A percentile compares a stretch with the other conserved stretches of the same genome.
Conservation (phyloP, 1,140 invertebrate species). For the Carcinoscorpius rotundicauda region DNA sequence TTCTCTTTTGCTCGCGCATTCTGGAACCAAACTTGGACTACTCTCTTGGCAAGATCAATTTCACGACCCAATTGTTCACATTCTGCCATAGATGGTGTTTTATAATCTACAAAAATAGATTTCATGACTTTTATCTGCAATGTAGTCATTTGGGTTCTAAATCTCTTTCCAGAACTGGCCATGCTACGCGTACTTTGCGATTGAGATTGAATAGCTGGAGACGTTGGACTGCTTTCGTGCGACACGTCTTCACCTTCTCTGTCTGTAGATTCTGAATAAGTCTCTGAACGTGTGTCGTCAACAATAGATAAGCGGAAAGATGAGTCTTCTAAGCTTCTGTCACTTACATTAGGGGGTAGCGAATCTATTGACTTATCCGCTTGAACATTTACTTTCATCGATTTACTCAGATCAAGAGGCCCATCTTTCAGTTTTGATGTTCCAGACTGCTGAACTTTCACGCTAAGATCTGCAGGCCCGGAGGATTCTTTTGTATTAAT, state of each 20-base stretch:
- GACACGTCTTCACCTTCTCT: slow-evolving; percentile 36
- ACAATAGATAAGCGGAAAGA: slow-evolving; percentile 15
- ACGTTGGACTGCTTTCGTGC: slow-evolving; percentile 60
- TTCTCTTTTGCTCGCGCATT: slow-evolving; percentile 98
- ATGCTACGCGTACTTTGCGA: background rate
- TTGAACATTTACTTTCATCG: slow-evolving; percentile 12
- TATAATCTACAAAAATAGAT: slow-evolving; percentile 83
- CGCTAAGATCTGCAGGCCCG: background rate
- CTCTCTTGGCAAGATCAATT: slow-evolving; percentile 81
- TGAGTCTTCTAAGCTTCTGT: slow-evolving; percentile 18
- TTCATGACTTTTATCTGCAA: slow-evolving; percentile 90
- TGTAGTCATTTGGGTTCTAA: slow-evolving; percentile 73
- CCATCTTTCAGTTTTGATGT: slow-evolving; percentile 40
- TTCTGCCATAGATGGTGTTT: slow-evolving; percentile 95
- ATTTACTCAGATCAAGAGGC: slow-evolving; percentile 64
- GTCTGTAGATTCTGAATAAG: slow-evolving; percentile 30
- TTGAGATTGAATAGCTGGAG: slow-evolving; percentile 44
- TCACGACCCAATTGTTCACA: slow-evolving; percentile 87
- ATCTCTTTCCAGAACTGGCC: slow-evolving; percentile 50
- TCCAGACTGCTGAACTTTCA: slow-evolving; percentile 16
- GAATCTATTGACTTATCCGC: slow-evolving; percentile 16
- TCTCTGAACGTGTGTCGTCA: slow-evolving; percentile 34
- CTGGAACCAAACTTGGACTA: slow-evolving; percentile 96
- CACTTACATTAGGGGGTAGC: slow-evolving; percentile 23
- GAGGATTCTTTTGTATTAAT: slow-evolving; percentile 5